A percentile compares a stretch with the other conserved stretches of the same genome.
These are phyloP conservation scores for Camponotus pennsylvanicus DNA, from an alignment of 1,140 invertebrate species.

Conservation along the genomic window DNA sequence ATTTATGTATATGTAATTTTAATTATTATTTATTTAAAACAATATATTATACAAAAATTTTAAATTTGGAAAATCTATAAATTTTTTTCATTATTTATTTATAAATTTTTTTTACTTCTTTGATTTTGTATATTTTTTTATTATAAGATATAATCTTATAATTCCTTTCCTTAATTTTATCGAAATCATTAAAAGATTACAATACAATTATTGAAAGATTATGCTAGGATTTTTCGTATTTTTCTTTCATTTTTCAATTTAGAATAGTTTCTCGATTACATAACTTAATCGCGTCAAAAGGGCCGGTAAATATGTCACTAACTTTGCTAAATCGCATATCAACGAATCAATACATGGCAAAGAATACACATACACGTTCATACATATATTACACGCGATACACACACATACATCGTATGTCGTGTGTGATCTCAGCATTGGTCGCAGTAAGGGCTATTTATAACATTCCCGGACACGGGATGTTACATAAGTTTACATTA, in stretches of 20 bases:
- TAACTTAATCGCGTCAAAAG: background rate
- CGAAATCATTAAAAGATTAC: background rate
- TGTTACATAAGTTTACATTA: slow-evolving; percentile 79
- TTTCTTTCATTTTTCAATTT: background rate
- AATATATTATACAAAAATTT: background rate
- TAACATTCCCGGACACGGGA: slow-evolving; percentile 64
- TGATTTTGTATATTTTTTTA: background rate
- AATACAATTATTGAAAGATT: background rate
- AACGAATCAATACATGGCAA: slow-evolving; percentile 1
- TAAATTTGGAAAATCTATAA: background rate
- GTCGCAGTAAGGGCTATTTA: slow-evolving; percentile 64
- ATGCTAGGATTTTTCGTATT: background rate
- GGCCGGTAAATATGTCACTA: background rate
- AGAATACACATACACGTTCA: background rate
- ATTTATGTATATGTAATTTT: background rate
- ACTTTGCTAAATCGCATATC: background rate
- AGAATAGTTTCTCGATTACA: background rate
- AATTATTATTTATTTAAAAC: background rate
- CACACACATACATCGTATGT: slow-evolving; percentile 40
- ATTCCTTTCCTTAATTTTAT: background rate
- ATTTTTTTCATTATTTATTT: background rate
- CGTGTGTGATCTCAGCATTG: slow-evolving; percentile 48
- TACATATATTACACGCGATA: no score
- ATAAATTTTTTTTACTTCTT: background rate
- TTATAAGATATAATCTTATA: background rate